Evolutionary conservation across 2,113 vertebrate species (phyloP).

Genomic region (Planiliza haematocheilus): DNA sequence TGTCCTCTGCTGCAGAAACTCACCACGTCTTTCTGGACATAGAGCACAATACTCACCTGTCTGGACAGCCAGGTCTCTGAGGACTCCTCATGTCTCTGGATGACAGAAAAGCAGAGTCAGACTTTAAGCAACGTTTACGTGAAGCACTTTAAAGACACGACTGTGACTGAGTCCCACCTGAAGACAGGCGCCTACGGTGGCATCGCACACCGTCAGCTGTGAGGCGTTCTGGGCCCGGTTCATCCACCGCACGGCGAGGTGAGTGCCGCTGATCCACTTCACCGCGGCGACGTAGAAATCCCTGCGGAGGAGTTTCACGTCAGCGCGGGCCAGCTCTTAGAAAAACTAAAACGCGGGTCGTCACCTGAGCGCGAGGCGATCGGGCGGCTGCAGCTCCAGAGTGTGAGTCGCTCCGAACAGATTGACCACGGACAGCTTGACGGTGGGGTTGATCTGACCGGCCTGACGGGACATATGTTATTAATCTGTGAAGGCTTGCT

Average conservation of each 20-base stretch:
- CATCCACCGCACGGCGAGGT: slow-evolving; percentile 92
- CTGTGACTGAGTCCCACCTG: too few relatives aligned
- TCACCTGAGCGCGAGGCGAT: slow-evolving; percentile 78
- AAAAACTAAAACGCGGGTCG: too few relatives aligned
- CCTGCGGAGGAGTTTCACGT: too few relatives aligned
- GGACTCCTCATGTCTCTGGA: slow-evolving; percentile 91
- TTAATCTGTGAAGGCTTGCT: too few relatives aligned
- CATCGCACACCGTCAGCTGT: slow-evolving; percentile 92
- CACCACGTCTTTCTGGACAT: too few relatives aligned
- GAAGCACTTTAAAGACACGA: too few relatives aligned
- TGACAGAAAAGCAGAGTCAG: slow-evolving; percentile 10
- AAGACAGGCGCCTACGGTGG: slow-evolving; percentile 88
- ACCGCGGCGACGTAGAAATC: slow-evolving; percentile 97
- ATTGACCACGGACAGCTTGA: slow-evolving; percentile 93
- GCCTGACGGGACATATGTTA: slow-evolving; percentile 85
- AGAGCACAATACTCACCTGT: slow-evolving; percentile 90
- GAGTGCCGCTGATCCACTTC: slow-evolving; percentile 95
- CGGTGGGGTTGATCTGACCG: slow-evolving; percentile 91
- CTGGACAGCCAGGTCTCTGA: slow-evolving; percentile 93
- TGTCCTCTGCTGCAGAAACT: too few relatives aligned
- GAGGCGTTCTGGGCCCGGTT: slow-evolving; percentile 94
- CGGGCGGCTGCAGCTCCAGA: slow-evolving; percentile 92
- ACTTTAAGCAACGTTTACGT: too few relatives aligned
- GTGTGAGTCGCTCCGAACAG: slow-evolving; percentile 95
- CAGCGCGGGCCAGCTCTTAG: too few relatives aligned